Evolutionary conservation across 2,113 vertebrate genomes (phyloP), one percentile per base, ranked within the genome.

Genomic region (Burhinus bistriatus): DNA sequence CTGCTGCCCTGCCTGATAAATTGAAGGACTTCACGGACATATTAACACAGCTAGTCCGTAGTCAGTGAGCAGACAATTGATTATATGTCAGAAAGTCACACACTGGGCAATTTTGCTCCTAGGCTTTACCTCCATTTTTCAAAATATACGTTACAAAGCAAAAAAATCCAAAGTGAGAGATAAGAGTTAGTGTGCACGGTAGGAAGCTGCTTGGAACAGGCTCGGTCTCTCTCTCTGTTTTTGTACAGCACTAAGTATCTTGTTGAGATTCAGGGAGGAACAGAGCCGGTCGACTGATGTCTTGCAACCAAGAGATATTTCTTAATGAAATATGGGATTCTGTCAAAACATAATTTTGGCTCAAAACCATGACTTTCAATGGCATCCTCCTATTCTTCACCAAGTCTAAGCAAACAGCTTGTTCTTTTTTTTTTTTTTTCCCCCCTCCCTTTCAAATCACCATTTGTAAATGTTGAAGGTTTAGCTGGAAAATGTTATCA

Each of bases 21-120:
- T 94, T 88, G 96, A 91, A 97, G 95, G 96, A 91, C 89, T 97
- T 96, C 91, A 93, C 42, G 8, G 93, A 73, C 91, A 9, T 87
- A 93, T 93, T 97, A 97, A 94, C 94, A 91, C 94, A 95, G 93
- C 93, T 29, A 82, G 91, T 66, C 78, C 4, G 1, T 73, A 91
- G 93, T 70, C 91, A 80, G 95, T 73, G 94, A 96, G 94, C 95
- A 96, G 94, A 85, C 97, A 89, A 97, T 96, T 97, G 95, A 97
- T 97, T 96, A 95, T 80, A 86, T 95, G 95, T 96, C 96, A 97
- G 45, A 91, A 93, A 96, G 95, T 95, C 93, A 97, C 91, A 95
- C 32, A 76, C 87, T 93, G 93, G 89, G 93, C 94, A 96, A 95
- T 95, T 95, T 95, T 42, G 84, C 95, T 97, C 71, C 68, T 25